Base-by-base conservation (phyloP, 2,888 invertebrate species). In the Pyrochroa serraticornis region DNA sequence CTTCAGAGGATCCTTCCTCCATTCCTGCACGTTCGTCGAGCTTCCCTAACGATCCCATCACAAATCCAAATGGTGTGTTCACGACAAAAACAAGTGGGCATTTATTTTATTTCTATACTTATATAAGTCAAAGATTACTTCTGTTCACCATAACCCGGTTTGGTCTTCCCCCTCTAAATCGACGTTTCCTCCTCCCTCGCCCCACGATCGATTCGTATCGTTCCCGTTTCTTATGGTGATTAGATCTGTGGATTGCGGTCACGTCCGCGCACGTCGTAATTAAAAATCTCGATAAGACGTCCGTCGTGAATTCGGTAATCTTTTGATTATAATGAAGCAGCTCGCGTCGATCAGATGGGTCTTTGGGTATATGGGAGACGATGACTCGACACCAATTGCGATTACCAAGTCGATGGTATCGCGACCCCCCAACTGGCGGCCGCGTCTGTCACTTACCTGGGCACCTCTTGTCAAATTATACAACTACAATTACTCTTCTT, bases 401-500 rank as follows among this genome's bases (percentile, higher is more conserved):
- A 71, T 71, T 70, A 71, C 67, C 66, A 65, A 60, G 58, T 41
- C 64, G 74, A 74, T 74, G 66, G 67, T 74, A 75, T 76, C 76
- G 59, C 71, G 78, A 72, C 76, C 79, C 77, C 77, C 79, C 78
- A 78, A 73, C 73, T 75, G 70, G 77, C 69, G 65, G 67, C 69
- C 69, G 71, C 71, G 71, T 71, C 75, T 76, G 76, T 75, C 75
- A 76, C 74, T 75, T 75, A 75, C 71, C 72, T 75, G 75, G 71
- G 75, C 74, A 75, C 76, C 75, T 74, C 75, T 73, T 75, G 76
- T 76, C 76, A 75, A 75, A 75, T 75, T 73, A 73, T 72, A 70
- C 70, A 71, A 69, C 68, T 66, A 71, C 72, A 71, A 74, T 73
- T 73, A 72, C 71, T 70, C 67, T 67, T 54, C 60, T 63, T 69